These are phyloP conservation scores for Gortyna flavago DNA, from an alignment of 2,888 invertebrate species.

Conservation along the genomic window DNA sequence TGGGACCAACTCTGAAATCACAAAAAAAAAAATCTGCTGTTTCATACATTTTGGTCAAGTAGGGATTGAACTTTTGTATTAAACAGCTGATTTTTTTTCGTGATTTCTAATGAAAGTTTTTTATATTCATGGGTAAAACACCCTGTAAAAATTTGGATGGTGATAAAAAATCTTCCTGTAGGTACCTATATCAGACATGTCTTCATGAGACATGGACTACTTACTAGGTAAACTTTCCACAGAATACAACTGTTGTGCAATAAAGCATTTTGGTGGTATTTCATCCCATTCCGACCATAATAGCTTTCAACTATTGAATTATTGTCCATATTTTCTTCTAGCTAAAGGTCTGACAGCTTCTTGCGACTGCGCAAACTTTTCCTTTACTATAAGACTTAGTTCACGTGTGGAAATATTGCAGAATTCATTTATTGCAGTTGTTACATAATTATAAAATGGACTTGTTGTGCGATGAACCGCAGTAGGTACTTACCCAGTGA, in stretches of 20 bases:
- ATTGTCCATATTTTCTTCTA: neutral
- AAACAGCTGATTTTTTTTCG: too few relatives aligned
- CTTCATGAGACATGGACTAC: neutral
- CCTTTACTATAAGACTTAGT: neutral
- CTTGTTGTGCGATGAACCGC: conserved; percentile 31
- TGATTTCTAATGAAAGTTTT: too few relatives aligned
- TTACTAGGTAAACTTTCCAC: neutral
- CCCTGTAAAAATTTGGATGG: too few relatives aligned
- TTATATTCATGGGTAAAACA: too few relatives aligned
- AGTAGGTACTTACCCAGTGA: conserved; percentile 21
- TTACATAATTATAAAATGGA: conserved; percentile 7
- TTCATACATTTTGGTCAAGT: too few relatives aligned
- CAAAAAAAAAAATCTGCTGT: too few relatives aligned
- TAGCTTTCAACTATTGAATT: neutral
- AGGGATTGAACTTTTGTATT: too few relatives aligned
- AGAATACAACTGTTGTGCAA: neutral
- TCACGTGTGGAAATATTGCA: neutral
- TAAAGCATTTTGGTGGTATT: neutral
- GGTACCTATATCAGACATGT: neutral
- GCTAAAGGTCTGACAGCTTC: neutral
- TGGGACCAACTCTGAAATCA: too few relatives aligned
- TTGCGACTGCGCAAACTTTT: conserved; percentile 1
- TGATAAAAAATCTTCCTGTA: too few relatives aligned
- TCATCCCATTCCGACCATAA: neutral
- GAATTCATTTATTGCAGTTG: conserved; percentile 10